These are phyloP conservation scores for Pan troglodytes DNA, from an alignment of 2,113 vertebrate species.

Conservation along the genomic window NHGRI_mPanTro3-v2.1_pri NC_072420.2:44075501-44076000, in stretches of 20 bases:
- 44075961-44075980: rapidly evolving
- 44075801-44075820: background rate
- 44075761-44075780: background rate
- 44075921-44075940: rapidly evolving
- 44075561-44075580: rapidly evolving
- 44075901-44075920: rapidly evolving
- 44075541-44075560: rapidly evolving
- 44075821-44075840: rapidly evolving
- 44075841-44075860: rapidly evolving
- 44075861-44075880: background rate
- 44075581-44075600: too few species aligned
- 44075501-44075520: rapidly evolving
- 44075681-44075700: too few species aligned
- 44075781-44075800: too few species aligned
- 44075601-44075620: rapidly evolving
- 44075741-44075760: background rate
- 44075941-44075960: background rate
- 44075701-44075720: background rate
- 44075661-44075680: background rate
- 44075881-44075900: background rate
- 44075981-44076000: rapidly evolving
- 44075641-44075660: rapidly evolving
- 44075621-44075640: rapidly evolving
- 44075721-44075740: rapidly evolving
- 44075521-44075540: background rate